Evolutionary conservation across 2,113 vertebrate genomes (phyloP).

Genomic region (Athene cunicularia): DNA sequence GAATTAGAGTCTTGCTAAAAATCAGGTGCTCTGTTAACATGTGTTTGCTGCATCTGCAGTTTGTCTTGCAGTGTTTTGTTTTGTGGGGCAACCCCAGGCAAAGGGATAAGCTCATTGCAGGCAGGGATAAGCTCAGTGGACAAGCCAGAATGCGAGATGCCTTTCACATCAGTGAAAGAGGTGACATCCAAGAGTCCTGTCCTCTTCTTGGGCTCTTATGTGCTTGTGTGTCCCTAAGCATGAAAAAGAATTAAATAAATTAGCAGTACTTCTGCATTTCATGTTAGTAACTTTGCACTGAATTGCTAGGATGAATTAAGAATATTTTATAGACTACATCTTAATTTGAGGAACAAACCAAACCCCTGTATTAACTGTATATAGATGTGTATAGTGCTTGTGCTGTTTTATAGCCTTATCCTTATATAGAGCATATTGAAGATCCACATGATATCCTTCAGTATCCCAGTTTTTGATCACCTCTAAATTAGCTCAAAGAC

Average conservation of each 20-base stretch:
- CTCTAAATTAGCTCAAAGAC: background rate
- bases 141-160: background rate
- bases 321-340: background rate
- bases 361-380: background rate
- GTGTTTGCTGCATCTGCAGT: background rate
- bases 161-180: background rate
- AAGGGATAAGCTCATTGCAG: background rate
- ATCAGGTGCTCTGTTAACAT: background rate
- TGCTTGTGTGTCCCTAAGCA: background rate
- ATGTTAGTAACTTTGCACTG: background rate
- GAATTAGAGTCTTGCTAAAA: background rate
- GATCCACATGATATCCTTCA: background rate
- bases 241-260: background rate
- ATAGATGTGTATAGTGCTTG: background rate
- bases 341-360: background rate
- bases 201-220: background rate
- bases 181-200: background rate
- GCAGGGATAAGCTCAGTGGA: background rate
- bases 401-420: background rate
- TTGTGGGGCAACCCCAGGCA: background rate
- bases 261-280: background rate
- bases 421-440: background rate
- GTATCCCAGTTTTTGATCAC: background rate
- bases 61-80: background rate
- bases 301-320: background rate